These are phyloP conservation scores for Macrocentrus cingulum DNA, from an alignment of 1,140 invertebrate genomes.

Conservation along the genomic window DNA sequence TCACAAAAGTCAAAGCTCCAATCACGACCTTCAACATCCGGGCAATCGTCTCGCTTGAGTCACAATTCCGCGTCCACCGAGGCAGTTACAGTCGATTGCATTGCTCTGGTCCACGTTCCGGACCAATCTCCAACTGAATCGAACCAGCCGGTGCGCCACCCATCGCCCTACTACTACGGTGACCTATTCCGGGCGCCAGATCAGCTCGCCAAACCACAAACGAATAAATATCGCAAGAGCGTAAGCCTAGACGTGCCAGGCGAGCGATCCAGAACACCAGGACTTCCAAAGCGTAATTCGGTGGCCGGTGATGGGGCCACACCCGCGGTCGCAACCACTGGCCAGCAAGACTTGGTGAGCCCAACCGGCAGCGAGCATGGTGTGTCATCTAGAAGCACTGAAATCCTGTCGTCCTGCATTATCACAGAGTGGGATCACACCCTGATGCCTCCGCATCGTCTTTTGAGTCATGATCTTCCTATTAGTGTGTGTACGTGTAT, in stretches of 20 bases:
- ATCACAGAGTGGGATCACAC: conserved; percentile 58
- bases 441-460: conserved; percentile 57
- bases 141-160: conserved; percentile 63
- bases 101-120: conserved; percentile 46
- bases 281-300: conserved; percentile 64
- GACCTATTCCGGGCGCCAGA: conserved; percentile 67
- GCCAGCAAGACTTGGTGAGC: conserved; percentile 38
- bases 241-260: conserved; percentile 70
- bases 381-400: conserved; percentile 34
- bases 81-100: conserved; percentile 43
- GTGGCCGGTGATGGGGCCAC: conserved; percentile 66
- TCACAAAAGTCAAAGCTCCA: conserved; percentile 9
- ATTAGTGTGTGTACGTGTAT: conserved; percentile 68
- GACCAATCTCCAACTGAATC: conserved; percentile 52
- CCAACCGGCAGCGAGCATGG: conserved; percentile 49
- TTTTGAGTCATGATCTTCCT: conserved; percentile 51
- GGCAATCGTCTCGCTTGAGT: conserved; percentile 5
- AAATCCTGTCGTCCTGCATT: conserved; percentile 50
- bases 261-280: conserved; percentile 53
- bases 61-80: conserved; percentile 28
- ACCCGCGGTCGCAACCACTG: conserved; percentile 9
- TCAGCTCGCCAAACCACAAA: conserved; percentile 41
- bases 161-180: conserved; percentile 77
- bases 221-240: conserved; percentile 62
- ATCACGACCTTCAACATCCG: conserved; percentile 1